Conservation (phyloP, 53 echinoderm and acorn worm species). For the Crossaster papposus region DNA sequence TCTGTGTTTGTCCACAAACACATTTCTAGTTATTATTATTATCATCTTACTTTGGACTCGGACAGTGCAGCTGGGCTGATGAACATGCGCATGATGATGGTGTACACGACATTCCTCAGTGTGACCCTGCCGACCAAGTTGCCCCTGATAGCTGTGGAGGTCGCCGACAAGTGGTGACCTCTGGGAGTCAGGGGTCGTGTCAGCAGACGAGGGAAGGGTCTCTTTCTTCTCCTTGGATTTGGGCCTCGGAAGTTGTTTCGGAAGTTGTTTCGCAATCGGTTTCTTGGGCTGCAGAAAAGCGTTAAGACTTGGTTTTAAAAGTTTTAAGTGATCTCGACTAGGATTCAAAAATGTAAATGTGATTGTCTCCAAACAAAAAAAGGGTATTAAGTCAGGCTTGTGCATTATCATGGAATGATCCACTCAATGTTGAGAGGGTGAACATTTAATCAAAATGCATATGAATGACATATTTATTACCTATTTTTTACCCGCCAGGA, state of each 20-base stretch:
- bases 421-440: too few species aligned
- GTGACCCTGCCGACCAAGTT: constrained; percentile 9
- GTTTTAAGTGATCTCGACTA: neutral
- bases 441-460: too few species aligned
- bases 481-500: too few species aligned
- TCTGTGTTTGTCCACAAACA: too few species aligned
- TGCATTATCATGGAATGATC: too few species aligned
- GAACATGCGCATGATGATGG: constrained; percentile 17
- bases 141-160: constrained; percentile 32
- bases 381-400: too few species aligned
- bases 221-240: constrained; percentile 22
- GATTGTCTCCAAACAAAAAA: neutral
- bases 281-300: constrained; percentile 38
- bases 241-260: neutral
- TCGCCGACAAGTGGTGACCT: constrained; percentile 3
- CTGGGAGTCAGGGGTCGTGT: constrained; percentile 13
- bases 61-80: constrained; percentile 26
- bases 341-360: neutral
- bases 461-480: too few species aligned
- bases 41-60: constrained; percentile 51
- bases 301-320: neutral
- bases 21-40: too few species aligned
- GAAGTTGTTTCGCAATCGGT: neutral
- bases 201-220: constrained; percentile 1
- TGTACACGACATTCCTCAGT: constrained; percentile 32